Conservation (phyloP, 2,113 vertebrate genomes). For the Chloropsis hardwickii region DNA sequence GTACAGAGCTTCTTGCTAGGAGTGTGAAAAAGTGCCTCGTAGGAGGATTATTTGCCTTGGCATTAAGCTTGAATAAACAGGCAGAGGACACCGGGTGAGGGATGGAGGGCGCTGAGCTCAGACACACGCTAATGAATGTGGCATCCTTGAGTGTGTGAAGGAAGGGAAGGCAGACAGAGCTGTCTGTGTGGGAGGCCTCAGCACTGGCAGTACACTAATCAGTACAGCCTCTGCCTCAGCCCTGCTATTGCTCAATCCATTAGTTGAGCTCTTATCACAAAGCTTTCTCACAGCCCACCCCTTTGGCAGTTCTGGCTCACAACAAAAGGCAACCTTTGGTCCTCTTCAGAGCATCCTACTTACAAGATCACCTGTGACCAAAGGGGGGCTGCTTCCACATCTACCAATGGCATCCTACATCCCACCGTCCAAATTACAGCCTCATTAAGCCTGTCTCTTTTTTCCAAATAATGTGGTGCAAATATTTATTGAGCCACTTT, state of each 20-base stretch:
- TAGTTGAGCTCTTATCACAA: conserved; percentile 8
- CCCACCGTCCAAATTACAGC: background rate
- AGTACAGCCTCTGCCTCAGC: conserved; percentile 32
- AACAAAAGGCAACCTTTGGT: background rate
- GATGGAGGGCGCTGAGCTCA: background rate
- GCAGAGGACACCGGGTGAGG: background rate
- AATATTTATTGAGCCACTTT: background rate
- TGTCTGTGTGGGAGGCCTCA: conserved; percentile 69
- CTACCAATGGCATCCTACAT: background rate
- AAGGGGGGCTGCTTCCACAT: background rate
- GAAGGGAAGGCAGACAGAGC: conserved; percentile 53
- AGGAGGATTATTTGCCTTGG: conserved; percentile 1
- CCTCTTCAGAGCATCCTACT: background rate
- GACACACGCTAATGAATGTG: conserved; percentile 35
- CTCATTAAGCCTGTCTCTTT: background rate
- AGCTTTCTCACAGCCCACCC: conserved; percentile 8
- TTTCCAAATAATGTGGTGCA: background rate
- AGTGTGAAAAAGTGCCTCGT: background rate
- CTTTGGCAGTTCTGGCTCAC: background rate
- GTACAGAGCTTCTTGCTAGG: background rate
- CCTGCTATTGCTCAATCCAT: conserved; percentile 42
- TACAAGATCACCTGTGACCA: background rate
- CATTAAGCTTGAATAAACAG: conserved; percentile 28
- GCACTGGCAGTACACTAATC: conserved; percentile 60
- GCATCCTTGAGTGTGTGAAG: conserved; percentile 44